phyloP scores from a whole-genome alignment of 2,113 vertebrate species.

The Corvus cornix region DNA sequence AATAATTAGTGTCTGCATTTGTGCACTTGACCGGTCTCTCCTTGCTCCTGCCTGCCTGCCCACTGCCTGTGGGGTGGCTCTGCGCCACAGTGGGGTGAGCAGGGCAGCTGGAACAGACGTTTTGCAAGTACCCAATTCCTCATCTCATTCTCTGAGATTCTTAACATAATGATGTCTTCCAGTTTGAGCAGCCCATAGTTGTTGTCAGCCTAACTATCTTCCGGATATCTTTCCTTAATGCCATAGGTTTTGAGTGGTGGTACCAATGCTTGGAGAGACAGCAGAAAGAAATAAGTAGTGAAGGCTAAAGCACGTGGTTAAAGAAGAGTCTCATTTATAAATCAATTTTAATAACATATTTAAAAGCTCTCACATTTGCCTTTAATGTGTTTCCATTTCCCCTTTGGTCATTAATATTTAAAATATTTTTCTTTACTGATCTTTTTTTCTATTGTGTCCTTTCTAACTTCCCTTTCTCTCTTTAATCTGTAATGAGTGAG shows the following conservation, averaged over 20 bases:
- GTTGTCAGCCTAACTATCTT: not conserved
- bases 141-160: not conserved
- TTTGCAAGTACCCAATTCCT: not conserved
- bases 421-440: slow-evolving; percentile 69
- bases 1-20: not conserved
- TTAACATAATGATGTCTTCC: not conserved
- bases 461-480: slow-evolving; percentile 30
- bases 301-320: slow-evolving; percentile 59
- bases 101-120: not conserved
- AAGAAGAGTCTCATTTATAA: slow-evolving; percentile 68
- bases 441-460: slow-evolving; percentile 54
- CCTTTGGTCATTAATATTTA: slow-evolving; percentile 58
- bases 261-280: slow-evolving; percentile 46
- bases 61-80: not conserved
- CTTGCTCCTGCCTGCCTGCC: not conserved
- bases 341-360: slow-evolving; percentile 72
- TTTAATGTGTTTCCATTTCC: slow-evolving; percentile 69
- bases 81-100: rapidly evolving
- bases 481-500: slow-evolving; percentile 42
- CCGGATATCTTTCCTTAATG: not conserved
- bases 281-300: slow-evolving; percentile 60
- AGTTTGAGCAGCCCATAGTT: not conserved
- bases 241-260: not conserved
- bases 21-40: not conserved
- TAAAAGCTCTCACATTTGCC: slow-evolving; percentile 68